Evolutionary conservation across 2,113 vertebrate genomes (phyloP), one percentile per base, ranked within the genome.

Genomic region (Percopsis transmontana): DNA sequence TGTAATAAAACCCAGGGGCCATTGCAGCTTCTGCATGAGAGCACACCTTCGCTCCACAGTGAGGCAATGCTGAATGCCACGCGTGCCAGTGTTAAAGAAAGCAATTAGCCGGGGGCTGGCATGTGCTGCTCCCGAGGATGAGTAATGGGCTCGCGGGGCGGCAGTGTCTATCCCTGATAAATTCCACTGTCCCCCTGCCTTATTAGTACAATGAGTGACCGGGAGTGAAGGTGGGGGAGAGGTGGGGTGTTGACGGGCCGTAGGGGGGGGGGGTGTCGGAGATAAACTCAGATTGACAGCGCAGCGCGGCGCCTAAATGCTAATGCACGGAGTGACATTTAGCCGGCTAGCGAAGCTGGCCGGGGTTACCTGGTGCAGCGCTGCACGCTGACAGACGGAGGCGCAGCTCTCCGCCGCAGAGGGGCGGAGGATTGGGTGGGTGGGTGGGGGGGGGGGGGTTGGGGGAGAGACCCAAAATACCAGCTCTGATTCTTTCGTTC

Each of bases 291-390:
- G 90, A 91, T 84, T 93, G 91, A 92, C 92, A 90, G 88, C 73
- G 44, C 63, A 77, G 85, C 66, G 79, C 6, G 62, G 80, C 56
- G 68, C 86, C 85, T 91, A 92, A 93, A 93, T 93, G 92, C 90
- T 92, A 92, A 93, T 92, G 91, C 76, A 77, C 72, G 59, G 66
- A 68, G 62, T 93, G 92, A 92, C 91, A 93, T 92, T 93, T 93
- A 85, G 27, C 61, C 68, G 80, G 58, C 44, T 64, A 42, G 72
- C 41, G 47, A 50, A 52, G 59, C 67, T 58, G 54, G 76, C 74
- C 74, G 23, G 20, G 81, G 84, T 90, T 90, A 88, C 82, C 83
- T 74, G 72, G 67, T 83, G 77, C 74, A 79, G 75, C 71, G 84
- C 76, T 65, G 72, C 71, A 41, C 20, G 48, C 72, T 87, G 86